phyloP scores from a whole-genome alignment of 2,888 invertebrate species.

The Pyrrhia umbra region DNA sequence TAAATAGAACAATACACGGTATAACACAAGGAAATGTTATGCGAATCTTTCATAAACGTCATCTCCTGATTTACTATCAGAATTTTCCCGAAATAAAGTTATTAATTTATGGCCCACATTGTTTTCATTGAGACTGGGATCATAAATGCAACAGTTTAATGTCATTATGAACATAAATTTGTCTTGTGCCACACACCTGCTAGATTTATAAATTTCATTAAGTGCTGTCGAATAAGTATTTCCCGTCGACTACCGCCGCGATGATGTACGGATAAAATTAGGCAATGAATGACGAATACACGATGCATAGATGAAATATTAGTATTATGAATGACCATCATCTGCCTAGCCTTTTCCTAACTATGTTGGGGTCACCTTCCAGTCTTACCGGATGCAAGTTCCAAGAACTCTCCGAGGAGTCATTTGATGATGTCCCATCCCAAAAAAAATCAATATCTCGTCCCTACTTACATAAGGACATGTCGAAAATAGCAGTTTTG shows the following conservation, averaged over 20 bases:
- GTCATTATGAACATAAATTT: conserved; percentile 48
- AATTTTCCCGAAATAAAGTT: conserved; percentile 27
- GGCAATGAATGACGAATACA: conserved; percentile 14
- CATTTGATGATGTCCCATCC: too few species aligned
- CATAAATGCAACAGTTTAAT: conserved; percentile 41
- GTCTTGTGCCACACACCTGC: conserved; percentile 54
- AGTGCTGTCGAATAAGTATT: conserved; percentile 51
- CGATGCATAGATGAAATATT: conserved; percentile 22
- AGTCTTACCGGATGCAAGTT: too few species aligned
- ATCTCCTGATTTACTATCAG: conserved; percentile 25
- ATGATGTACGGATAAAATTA: conserved; percentile 33
- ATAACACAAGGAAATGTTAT: conserved; percentile 6
- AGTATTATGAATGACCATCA: background rate
- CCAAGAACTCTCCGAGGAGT: too few species aligned
- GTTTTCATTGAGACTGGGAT: conserved; percentile 42
- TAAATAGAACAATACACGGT: conserved; percentile 12
- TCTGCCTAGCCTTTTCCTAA: background rate
- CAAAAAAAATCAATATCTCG: too few species aligned
- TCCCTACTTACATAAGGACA: too few species aligned
- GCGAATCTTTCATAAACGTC: conserved; percentile 36
- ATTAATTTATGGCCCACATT: conserved; percentile 24
- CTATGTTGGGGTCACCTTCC: too few species aligned
- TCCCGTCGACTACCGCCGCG: conserved; percentile 51
- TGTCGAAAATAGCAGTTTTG: too few species aligned
- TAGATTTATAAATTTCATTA: conserved; percentile 51